Evolutionary conservation across 2,888 invertebrate species (phyloP).

Genomic region (Nephrocerus scutellatus): DNA sequence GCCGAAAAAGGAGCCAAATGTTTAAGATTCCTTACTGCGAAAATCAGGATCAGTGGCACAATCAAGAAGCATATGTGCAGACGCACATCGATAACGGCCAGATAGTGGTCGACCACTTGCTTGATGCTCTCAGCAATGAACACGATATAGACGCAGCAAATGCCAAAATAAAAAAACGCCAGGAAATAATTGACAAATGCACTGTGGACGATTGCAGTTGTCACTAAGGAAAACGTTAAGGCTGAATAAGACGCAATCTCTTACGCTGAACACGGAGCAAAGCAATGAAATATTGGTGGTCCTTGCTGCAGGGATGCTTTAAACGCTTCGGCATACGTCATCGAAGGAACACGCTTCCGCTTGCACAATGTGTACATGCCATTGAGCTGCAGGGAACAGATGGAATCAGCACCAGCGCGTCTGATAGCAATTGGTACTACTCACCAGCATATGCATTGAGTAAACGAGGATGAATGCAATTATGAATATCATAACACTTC

Average conservation of each 20-base stretch:
- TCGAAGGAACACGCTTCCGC: slow-evolving; percentile 57
- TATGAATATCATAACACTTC: slow-evolving; percentile 66
- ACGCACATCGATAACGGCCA: slow-evolving; percentile 46
- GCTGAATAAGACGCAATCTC: slow-evolving; percentile 1
- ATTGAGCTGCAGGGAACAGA: slow-evolving; percentile 27
- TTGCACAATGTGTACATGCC: slow-evolving; percentile 46
- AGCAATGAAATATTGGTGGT: slow-evolving; percentile 55
- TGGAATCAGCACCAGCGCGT: too few relatives aligned
- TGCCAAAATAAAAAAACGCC: slow-evolving; percentile 85
- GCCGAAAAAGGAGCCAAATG: slow-evolving; percentile 82
- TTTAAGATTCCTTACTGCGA: slow-evolving; percentile 67
- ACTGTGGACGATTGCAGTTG: too few relatives aligned
- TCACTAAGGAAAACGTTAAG: slow-evolving; percentile 27
- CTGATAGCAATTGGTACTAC: too few relatives aligned
- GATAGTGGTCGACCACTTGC: slow-evolving; percentile 58
- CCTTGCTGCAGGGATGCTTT: slow-evolving; percentile 66
- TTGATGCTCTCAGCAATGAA: slow-evolving; percentile 81
- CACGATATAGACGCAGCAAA: slow-evolving; percentile 93
- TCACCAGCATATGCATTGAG: slow-evolving; percentile 71
- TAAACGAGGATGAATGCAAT: slow-evolving; percentile 77
- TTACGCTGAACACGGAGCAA: slow-evolving; percentile 51
- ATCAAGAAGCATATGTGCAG: slow-evolving; percentile 52
- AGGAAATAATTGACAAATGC: slow-evolving; percentile 67
- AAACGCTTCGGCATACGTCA: slow-evolving; percentile 78
- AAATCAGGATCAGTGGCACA: slow-evolving; percentile 61